phyloP scores from a whole-genome alignment of 2,888 invertebrate species.

The Polydrusus cervinus region DNA sequence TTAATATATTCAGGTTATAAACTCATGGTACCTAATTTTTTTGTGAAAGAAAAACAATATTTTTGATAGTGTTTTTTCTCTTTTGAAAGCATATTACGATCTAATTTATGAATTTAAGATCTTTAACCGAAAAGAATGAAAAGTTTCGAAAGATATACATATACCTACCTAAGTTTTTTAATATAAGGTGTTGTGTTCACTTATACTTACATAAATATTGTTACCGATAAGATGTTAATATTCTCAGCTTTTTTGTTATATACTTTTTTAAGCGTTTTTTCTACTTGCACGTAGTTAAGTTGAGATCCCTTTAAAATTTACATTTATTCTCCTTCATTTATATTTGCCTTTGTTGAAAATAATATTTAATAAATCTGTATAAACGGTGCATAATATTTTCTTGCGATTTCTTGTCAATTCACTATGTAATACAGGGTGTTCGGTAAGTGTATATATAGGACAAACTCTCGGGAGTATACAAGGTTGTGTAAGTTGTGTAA shows the following conservation, averaged over 20 bases:
- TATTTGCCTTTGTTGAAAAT: no score
- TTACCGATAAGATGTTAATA: no score
- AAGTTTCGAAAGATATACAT: not conserved
- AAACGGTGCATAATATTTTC: no score
- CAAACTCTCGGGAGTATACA: no score
- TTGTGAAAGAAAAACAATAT: not conserved
- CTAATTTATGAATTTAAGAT: conserved; percentile 1
- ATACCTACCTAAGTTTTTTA: not conserved
- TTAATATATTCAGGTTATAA: not conserved
- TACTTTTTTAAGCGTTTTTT: not conserved
- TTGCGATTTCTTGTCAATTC: no score
- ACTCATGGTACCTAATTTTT: not conserved
- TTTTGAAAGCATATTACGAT: not conserved
- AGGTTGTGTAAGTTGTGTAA: no score
- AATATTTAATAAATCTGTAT: no score
- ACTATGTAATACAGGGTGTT: no score
- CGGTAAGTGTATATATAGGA: no score
- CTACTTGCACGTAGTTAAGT: not conserved
- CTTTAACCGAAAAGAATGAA: conserved; percentile 8
- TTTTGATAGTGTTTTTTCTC: not conserved
- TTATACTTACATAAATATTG: conserved; percentile 10
- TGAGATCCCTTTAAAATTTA: not conserved
- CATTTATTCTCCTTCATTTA: not conserved
- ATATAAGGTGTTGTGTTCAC: conserved; percentile 26
- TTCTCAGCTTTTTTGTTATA: conserved; percentile 15